Evolutionary conservation across 1,140 invertebrate genomes (phyloP).

Genomic region (Latrodectus geometricus): DNA sequence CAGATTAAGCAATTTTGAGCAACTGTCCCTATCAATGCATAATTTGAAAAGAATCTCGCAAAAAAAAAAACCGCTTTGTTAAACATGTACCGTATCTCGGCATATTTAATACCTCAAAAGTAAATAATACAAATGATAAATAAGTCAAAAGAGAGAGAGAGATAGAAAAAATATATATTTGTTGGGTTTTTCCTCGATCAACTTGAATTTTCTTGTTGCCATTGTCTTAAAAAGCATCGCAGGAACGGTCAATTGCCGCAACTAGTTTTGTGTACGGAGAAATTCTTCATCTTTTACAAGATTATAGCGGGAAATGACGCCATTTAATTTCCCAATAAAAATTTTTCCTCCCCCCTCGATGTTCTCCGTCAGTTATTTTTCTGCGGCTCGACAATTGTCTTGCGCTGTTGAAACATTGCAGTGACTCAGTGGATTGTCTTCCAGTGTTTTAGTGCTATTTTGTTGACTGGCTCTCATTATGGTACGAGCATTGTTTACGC

Average conservation of each 20-base stretch:
- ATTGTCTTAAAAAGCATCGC: constrained; percentile 12
- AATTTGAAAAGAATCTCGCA: no score
- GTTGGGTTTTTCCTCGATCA: constrained; percentile 8
- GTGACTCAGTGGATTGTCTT: constrained; percentile 4
- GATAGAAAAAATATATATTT: neutral
- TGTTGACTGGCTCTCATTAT: neutral
- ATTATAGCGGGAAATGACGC: constrained; percentile 43
- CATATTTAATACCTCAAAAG: no score
- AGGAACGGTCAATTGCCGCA: constrained; percentile 31
- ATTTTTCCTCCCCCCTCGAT: neutral
- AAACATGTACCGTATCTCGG: no score
- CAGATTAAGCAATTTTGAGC: no score
- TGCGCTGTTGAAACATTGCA: neutral
- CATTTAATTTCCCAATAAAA: constrained; percentile 32
- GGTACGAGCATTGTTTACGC: neutral
- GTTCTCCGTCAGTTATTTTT: neutral
- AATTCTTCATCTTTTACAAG: constrained; percentile 16
- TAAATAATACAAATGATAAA: constrained; percentile 4
- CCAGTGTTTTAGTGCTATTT: neutral
- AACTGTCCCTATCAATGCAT: no score
- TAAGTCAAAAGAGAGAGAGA: constrained; percentile 15
- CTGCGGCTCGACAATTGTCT: neutral
- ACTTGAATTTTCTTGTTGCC: neutral
- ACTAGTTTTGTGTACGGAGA: neutral
- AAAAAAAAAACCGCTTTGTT: no score